phyloP scores from a whole-genome alignment of 2,113 vertebrate species.

The Myiopsitta monachus region DNA sequence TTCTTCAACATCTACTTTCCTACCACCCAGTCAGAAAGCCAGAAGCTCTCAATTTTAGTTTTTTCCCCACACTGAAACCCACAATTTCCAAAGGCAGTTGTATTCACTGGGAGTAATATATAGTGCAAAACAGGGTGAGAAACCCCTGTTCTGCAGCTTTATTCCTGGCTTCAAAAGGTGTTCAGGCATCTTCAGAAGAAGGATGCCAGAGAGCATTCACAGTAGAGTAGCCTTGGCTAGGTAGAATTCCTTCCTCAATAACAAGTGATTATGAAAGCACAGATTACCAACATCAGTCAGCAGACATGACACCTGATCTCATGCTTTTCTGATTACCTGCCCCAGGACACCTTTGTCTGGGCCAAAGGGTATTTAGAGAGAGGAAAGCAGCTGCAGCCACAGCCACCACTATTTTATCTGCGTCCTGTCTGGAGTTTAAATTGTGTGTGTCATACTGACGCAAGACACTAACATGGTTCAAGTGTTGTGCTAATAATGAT shows the following conservation, averaged over 20 bases:
- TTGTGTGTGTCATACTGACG: conserved; percentile 64
- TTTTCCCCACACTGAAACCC: neutral
- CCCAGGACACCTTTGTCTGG: conserved; percentile 65
- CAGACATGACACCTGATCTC: conserved; percentile 53
- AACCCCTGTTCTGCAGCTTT: neutral
- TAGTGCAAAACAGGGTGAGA: neutral
- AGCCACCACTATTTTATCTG: conserved; percentile 59
- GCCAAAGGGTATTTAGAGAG: conserved; percentile 48
- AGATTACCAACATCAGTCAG: conserved; percentile 57
- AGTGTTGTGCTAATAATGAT: conserved; percentile 62
- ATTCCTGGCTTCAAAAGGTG: neutral
- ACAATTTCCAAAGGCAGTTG: neutral
- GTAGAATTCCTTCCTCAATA: neutral
- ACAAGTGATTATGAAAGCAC: conserved; percentile 3
- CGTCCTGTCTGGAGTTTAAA: conserved; percentile 50
- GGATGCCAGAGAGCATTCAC: neutral
- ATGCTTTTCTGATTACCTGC: conserved; percentile 58
- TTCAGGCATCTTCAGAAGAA: neutral
- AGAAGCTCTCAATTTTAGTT: neutral
- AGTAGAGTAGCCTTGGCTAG: neutral
- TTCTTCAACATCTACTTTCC: neutral
- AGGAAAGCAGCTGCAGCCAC: conserved; percentile 53
- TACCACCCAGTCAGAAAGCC: neutral
- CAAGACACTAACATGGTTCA: conserved; percentile 55
- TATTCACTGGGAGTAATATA: neutral